Evolutionary conservation across 1,140 invertebrate genomes (phyloP).

Genomic region (Danaus melanippus): DNA sequence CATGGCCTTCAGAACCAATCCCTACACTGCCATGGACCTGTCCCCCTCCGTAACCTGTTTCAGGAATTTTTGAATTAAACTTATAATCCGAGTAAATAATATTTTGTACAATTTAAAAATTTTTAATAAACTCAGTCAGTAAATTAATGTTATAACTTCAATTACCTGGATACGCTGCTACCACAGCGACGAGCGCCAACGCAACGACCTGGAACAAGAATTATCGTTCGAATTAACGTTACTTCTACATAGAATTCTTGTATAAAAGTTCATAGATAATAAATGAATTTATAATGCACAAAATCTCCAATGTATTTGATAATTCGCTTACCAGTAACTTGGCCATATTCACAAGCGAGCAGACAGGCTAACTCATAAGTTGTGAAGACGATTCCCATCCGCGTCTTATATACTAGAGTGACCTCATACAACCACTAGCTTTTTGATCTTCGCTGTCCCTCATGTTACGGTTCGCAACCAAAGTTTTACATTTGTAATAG

Average conservation of each 20-base stretch:
- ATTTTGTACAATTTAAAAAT: neutral
- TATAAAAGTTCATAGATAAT: neutral
- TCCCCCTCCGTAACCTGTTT: conserved; percentile 15
- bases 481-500: no score
- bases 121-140: no score
- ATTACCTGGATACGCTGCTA: conserved; percentile 24
- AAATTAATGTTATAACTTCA: neutral
- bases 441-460: no score
- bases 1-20: conserved; percentile 10
- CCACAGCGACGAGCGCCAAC: conserved; percentile 28
- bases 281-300: neutral
- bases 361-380: conserved; percentile 4
- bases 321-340: conserved; percentile 23
- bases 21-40: conserved; percentile 9
- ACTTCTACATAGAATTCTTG: no score
- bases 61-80: neutral
- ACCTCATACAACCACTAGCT: conserved; percentile 3
- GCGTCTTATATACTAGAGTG: conserved; percentile 11
- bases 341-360: conserved; percentile 16
- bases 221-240: neutral
- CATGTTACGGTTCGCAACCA: no score
- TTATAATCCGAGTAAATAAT: conserved; percentile 4
- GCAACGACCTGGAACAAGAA: conserved; percentile 30
- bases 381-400: conserved; percentile 7
- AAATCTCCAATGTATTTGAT: no score